A percentile compares a stretch with the other conserved stretches of the same genome.
phyloP scores from a whole-genome alignment of 2,888 invertebrate species.

The Drosophila neonasuta region DNA sequence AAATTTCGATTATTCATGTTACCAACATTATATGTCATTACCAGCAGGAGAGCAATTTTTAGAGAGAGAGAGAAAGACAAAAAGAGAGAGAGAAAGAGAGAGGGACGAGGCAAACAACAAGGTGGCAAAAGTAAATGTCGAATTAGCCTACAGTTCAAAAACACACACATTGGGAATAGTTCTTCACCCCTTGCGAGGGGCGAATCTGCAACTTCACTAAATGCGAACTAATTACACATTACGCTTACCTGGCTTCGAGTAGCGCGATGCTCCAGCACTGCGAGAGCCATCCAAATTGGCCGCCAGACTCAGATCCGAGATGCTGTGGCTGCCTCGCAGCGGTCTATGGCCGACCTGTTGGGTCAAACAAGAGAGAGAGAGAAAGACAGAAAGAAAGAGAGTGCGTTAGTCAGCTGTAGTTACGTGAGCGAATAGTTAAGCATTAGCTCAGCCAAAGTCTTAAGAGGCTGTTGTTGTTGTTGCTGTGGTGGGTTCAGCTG shows the following conservation, averaged over 20 bases:
- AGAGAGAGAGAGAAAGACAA: slow-evolving; percentile 43
- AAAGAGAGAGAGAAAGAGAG: slow-evolving; percentile 40
- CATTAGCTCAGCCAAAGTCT: slow-evolving; percentile 1
- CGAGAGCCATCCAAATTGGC: slow-evolving; percentile 81
- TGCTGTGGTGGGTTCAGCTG: neutral
- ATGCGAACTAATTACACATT: neutral
- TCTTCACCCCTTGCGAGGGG: neutral
- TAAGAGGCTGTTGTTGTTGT: neutral
- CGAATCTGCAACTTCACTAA: neutral
- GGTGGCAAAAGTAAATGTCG: slow-evolving; percentile 44
- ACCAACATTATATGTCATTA: slow-evolving; percentile 55
- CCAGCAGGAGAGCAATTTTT: slow-evolving; percentile 30
- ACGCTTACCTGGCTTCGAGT: slow-evolving; percentile 83
- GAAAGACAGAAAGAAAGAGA: neutral
- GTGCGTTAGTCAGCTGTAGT: neutral
- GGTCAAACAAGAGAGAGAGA: neutral
- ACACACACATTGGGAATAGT: neutral
- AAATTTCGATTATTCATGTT: slow-evolving; percentile 24
- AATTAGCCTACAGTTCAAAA: slow-evolving; percentile 66
- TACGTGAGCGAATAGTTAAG: neutral
- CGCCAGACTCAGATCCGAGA: slow-evolving; percentile 90
- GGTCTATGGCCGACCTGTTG: slow-evolving; percentile 89
- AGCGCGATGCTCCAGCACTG: slow-evolving; percentile 79
- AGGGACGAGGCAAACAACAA: slow-evolving; percentile 60
- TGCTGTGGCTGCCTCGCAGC: slow-evolving; percentile 92